Percentiles rank a stretch among this genome's conserved stretches.
Conservation (phyloP, 53 echinoderm and acorn worm species). For the Actinopyga echinites region DNA sequence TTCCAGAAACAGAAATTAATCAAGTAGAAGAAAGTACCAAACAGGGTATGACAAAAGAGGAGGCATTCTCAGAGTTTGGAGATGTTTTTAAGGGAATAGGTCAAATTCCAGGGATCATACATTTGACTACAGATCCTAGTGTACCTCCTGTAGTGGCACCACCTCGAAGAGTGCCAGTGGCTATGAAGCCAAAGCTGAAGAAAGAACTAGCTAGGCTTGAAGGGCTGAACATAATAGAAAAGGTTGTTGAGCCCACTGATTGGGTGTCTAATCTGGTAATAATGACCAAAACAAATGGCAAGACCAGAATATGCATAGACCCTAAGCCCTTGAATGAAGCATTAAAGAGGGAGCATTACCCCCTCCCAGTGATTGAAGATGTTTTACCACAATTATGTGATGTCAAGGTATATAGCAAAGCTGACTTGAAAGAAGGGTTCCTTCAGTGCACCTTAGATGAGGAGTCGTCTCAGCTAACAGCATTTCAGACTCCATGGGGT, state of each 20-base stretch:
- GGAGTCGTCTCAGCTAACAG: conserved; percentile 52
- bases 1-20: too few species aligned
- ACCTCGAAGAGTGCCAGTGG: conserved; percentile 48
- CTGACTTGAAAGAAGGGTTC: conserved; percentile 58
- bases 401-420: conserved; percentile 60
- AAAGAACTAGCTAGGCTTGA: conserved; percentile 56
- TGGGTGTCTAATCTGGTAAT: conserved; percentile 62
- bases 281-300: conserved; percentile 59
- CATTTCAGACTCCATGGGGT: conserved; percentile 71
- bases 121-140: conserved; percentile 36
- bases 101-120: conserved; percentile 52
- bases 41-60: background rate
- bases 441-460: conserved; percentile 58
- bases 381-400: conserved; percentile 47
- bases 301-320: conserved; percentile 65
- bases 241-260: conserved; percentile 58
- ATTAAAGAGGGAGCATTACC: conserved; percentile 54
- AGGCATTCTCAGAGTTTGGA: background rate
- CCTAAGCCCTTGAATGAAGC: conserved; percentile 61
- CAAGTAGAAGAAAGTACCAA: background rate
- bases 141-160: conserved; percentile 47
- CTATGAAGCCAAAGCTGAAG: conserved; percentile 50
- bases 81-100: conserved; percentile 69
- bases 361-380: conserved; percentile 51
- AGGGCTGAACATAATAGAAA: conserved; percentile 39